Percentiles rank a stretch among this genome's conserved stretches.
Evolutionary conservation across 2,113 vertebrate species (phyloP).

Genomic region (Australoheros scitulus): DNA sequence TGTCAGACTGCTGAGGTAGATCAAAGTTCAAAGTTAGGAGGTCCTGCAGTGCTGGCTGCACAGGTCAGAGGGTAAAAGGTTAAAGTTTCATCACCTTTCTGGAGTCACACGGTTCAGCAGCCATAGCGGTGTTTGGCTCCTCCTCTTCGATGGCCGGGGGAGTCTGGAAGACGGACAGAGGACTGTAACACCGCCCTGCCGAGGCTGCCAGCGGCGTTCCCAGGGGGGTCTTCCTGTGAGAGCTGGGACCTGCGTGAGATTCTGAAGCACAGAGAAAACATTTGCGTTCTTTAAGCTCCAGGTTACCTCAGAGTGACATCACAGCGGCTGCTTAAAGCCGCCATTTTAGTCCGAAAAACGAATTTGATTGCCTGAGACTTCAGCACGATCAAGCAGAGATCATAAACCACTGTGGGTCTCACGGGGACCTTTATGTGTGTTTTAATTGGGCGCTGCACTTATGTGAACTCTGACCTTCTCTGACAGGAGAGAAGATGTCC

Average conservation of each 20-base stretch:
- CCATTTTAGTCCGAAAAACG: too few relatives aligned
- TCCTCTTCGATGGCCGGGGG: conserved; percentile 86
- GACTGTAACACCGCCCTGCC: conserved; percentile 77
- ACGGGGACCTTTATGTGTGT: background rate
- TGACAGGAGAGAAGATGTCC: conserved; percentile 74
- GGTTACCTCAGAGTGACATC: background rate
- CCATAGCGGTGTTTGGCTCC: conserved; percentile 52
- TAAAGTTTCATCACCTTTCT: conserved; percentile 42
- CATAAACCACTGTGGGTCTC: too few relatives aligned
- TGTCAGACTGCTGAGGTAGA: conserved; percentile 57
- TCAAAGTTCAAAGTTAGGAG: background rate
- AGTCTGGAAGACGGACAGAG: conserved; percentile 77
- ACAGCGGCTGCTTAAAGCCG: too few relatives aligned
- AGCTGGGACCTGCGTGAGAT: conserved; percentile 65
- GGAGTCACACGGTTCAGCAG: conserved; percentile 30
- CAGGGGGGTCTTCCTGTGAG: conserved; percentile 81
- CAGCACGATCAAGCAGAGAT: too few relatives aligned
- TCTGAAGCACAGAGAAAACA: conserved; percentile 33
- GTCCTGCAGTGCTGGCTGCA: background rate
- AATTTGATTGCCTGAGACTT: too few relatives aligned
- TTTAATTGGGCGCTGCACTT: background rate
- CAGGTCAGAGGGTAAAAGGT: background rate
- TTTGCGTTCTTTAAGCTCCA: background rate
- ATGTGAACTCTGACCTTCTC: conserved; percentile 61
- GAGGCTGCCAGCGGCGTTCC: conserved; percentile 74